Conservation (phyloP, 2,888 invertebrate genomes). For the Tuta absoluta region DNA sequence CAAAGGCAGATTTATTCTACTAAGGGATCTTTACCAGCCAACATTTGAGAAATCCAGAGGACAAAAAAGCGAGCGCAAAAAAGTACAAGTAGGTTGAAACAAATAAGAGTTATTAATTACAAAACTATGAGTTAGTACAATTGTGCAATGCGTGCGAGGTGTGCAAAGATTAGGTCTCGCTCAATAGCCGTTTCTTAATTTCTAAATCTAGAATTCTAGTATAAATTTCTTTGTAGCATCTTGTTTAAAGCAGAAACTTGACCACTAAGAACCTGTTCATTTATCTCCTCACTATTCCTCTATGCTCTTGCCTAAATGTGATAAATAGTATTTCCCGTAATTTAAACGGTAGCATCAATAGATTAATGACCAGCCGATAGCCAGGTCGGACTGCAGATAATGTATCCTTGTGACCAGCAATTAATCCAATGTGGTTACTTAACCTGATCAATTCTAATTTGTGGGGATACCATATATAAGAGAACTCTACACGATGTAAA, state of each 20-base stretch:
- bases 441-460: slow-evolving; percentile 71
- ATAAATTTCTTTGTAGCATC: too few relatives aligned
- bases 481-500: background rate
- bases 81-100: too few relatives aligned
- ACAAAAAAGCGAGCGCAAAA: too few relatives aligned
- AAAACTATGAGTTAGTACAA: too few relatives aligned
- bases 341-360: slow-evolving; percentile 66
- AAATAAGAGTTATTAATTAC: too few relatives aligned
- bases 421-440: slow-evolving; percentile 74
- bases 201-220: too few relatives aligned
- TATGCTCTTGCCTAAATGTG: slow-evolving; percentile 60
- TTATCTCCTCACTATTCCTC: slow-evolving; percentile 43
- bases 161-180: too few relatives aligned
- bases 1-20: too few relatives aligned
- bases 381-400: slow-evolving; percentile 71
- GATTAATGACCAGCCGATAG: slow-evolving; percentile 74
- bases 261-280: background rate
- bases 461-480: slow-evolving; percentile 29
- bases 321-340: slow-evolving; percentile 64
- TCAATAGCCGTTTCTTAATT: too few relatives aligned
- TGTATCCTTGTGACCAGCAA: slow-evolving; percentile 73
- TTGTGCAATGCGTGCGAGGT: too few relatives aligned
- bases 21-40: too few relatives aligned
- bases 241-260: background rate
- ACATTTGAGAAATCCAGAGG: too few relatives aligned